Base-by-base conservation (phyloP, 2,888 invertebrate species). In the Cantharis rustica region DNA sequence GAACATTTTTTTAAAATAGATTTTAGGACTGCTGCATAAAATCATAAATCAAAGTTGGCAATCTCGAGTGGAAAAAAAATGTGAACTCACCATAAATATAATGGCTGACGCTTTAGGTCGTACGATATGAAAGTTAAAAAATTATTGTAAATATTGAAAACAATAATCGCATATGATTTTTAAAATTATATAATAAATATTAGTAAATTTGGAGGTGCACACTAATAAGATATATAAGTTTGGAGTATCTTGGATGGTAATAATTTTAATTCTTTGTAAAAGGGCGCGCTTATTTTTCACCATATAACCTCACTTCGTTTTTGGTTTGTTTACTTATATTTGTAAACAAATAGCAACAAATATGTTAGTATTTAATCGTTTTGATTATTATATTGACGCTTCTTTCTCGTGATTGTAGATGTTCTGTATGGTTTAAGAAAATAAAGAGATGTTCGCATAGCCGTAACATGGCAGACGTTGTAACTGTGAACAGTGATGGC, bases 401-500 rank as follows among this genome's bases (percentile, higher is more conserved):
- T 71, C 23, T 16, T 27, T 23, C 11, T 75, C 47, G 5, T 64
- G n/a, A 61, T 68, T 27, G 13, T 68, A 70, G 70, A 66, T 70
- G 70, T 69, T 26, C 3, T 13, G 47, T 63, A 69, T 69, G 69
- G 64, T 69, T 15, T 70, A 64, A 27, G 69, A 71, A 71, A 63
- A 31, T 16, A 69, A 69, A 75, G 77, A 77, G 78, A 82, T 82
- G 81, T 72, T 26, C 72, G 75, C 77, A 79, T 71, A 76, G 75
- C 68, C 78, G 77, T 84, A 86, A 84, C 83, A 87, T 87, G 87
- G 87, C 86, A 84, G 86, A 87, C 83, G 83, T 86, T 82, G 84
- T 84, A 81, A 82, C 86, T 81, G 83, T 81, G 71, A 86, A 84
- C 78, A 86, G 85, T 82, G 86, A 87, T 83, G 85, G 83, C 81